These are phyloP conservation scores for Phymorhynchus buccinoides DNA, from an alignment of 1,140 invertebrate genomes.

Conservation along the genomic window DNA sequence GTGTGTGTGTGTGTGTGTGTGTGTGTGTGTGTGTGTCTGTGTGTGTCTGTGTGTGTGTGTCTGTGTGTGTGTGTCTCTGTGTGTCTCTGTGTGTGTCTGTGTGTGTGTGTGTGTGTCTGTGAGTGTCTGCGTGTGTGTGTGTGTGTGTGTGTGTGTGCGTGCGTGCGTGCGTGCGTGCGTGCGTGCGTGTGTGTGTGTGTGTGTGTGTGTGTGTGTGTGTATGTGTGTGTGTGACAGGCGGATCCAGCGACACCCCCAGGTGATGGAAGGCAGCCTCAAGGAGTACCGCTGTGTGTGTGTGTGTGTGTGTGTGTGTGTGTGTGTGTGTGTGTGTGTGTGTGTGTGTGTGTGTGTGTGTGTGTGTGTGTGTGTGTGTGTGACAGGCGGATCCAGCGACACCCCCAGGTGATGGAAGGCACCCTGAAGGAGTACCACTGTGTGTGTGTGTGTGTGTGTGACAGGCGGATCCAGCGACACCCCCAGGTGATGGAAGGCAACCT, in stretches of 20 bases:
- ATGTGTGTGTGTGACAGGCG: slow-evolving; percentile 10
- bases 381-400: slow-evolving; percentile 24
- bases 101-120: not conserved
- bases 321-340: not conserved
- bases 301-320: not conserved
- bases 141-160: not conserved
- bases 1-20: not conserved
- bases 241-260: slow-evolving; percentile 13
- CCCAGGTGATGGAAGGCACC: slow-evolving; percentile 26
- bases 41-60: not conserved
- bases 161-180: not conserved
- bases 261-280: slow-evolving; percentile 18
- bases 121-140: not conserved
- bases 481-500: slow-evolving; percentile 13
- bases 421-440: slow-evolving; percentile 28
- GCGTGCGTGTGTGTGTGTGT: not conserved
- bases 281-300: slow-evolving; percentile 10
- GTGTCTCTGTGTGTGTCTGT: not conserved
- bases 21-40: not conserved
- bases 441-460: slow-evolving; percentile 8
- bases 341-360: not conserved
- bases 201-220: not conserved
- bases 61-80: not conserved
- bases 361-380: not conserved
- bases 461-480: slow-evolving; percentile 20